These are phyloP conservation scores for Podiceps cristatus DNA, from an alignment of 2,113 vertebrate genomes.

Conservation along the genomic window DNA sequence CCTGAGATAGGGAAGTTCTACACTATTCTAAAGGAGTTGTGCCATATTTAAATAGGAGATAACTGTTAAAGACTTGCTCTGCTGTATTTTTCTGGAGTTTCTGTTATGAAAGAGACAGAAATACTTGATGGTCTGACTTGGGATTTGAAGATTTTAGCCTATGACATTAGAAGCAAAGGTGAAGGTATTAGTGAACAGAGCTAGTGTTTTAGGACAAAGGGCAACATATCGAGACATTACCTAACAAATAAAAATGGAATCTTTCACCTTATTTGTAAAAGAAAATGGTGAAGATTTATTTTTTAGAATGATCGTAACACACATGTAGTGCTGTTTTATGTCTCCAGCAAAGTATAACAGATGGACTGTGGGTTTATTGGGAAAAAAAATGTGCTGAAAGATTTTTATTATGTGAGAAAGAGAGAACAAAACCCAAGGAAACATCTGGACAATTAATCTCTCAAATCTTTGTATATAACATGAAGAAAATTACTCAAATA, in stretches of 20 bases:
- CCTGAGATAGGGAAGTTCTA: neutral
- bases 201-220: conserved; percentile 19
- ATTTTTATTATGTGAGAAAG: conserved; percentile 87
- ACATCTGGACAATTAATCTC: conserved; percentile 88
- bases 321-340: conserved; percentile 59
- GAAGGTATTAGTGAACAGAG: conserved; percentile 46
- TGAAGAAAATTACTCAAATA: conserved; percentile 55
- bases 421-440: conserved; percentile 87
- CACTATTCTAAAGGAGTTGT: neutral
- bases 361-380: conserved; percentile 70
- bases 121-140: neutral
- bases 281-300: conserved; percentile 55
- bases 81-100: neutral
- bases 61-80: neutral
- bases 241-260: conserved; percentile 53
- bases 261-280: conserved; percentile 63
- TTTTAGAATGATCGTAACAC: conserved; percentile 36
- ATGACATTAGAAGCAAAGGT: conserved; percentile 19
- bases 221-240: conserved; percentile 33
- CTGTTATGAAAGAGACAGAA: neutral
- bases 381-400: conserved; percentile 76
- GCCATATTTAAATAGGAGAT: neutral
- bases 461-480: conserved; percentile 57
- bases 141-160: neutral
- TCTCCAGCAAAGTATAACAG: conserved; percentile 80